Evolutionary conservation across 53 echinoderm and acorn worm species (phyloP).

Genomic region (Arbacia lixula): DNA sequence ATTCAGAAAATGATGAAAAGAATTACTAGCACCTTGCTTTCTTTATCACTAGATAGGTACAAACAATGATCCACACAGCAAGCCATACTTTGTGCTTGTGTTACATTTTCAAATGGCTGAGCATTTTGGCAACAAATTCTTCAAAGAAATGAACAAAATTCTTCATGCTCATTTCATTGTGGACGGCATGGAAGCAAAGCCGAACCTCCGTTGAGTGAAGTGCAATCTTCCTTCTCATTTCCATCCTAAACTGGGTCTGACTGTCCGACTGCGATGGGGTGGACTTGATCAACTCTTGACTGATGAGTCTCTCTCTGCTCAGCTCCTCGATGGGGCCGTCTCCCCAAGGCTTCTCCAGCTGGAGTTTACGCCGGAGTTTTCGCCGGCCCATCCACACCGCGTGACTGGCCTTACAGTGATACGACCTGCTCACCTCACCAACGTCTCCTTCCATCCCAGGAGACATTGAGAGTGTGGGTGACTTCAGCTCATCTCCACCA

Average conservation of each 20-base stretch:
- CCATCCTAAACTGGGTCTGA: neutral
- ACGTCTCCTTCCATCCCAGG: neutral
- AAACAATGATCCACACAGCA: no score
- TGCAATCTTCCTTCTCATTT: conserved; percentile 21
- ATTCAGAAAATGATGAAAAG: no score
- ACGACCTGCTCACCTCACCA: neutral
- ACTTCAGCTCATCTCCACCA: conserved; percentile 12
- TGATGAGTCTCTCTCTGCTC: conserved; percentile 17
- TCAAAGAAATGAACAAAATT: conserved; percentile 52
- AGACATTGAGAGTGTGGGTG: conserved; percentile 4
- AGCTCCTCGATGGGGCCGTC: conserved; percentile 39
- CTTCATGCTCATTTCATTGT: conserved; percentile 23
- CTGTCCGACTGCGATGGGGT: neutral
- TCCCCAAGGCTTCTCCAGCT: conserved; percentile 46
- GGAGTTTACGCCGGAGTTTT: conserved; percentile 74
- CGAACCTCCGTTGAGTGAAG: conserved; percentile 17
- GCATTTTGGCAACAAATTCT: conserved; percentile 26
- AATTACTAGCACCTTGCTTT: no score
- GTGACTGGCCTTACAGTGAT: conserved; percentile 58
- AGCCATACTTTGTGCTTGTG: no score
- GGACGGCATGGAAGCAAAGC: neutral
- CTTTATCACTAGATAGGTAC: no score
- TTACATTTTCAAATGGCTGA: conserved; percentile 22
- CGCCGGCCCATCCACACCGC: conserved; percentile 89
- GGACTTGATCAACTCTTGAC: conserved; percentile 10